Percentiles rank a stretch among this genome's conserved stretches.
Evolutionary conservation across 2,888 invertebrate species (phyloP).

Genomic region (Melieria omissa): DNA sequence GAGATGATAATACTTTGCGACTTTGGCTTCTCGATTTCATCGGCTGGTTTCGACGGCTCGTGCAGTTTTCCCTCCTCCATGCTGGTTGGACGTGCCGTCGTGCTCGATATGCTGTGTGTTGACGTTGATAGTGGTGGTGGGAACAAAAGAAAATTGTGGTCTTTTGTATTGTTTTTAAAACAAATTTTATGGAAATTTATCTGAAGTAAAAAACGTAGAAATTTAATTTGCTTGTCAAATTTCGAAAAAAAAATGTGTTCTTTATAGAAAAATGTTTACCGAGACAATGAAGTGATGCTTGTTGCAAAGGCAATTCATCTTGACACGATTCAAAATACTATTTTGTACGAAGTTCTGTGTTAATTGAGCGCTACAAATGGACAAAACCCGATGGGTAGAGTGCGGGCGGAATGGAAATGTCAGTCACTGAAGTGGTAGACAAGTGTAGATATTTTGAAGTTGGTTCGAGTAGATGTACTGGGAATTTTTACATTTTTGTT

Average conservation of each 20-base stretch:
- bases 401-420: too few relatives aligned
- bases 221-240: slow-evolving; percentile 35
- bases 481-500: too few relatives aligned
- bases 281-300: slow-evolving; percentile 30
- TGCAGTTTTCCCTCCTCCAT: not conserved
- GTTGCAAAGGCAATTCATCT: slow-evolving; percentile 8
- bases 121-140: not conserved
- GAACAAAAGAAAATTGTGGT: not conserved
- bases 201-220: slow-evolving; percentile 41
- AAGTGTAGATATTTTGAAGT: too few relatives aligned
- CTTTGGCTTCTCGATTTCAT: not conserved
- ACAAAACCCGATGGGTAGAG: too few relatives aligned
- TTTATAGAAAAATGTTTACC: slow-evolving; percentile 32
- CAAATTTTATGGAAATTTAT: slow-evolving; percentile 32
- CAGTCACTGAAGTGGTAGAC: too few relatives aligned
- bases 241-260: slow-evolving; percentile 31
- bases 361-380: too few relatives aligned
- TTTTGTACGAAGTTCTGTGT: too few relatives aligned
- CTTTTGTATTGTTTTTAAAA: slow-evolving; percentile 31
- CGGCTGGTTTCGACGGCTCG: too few relatives aligned
- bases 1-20: slow-evolving; percentile 30
- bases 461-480: too few relatives aligned
- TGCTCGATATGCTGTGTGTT: not conserved
- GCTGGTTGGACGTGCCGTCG: not conserved
- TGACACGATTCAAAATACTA: too few relatives aligned